Evolutionary conservation across 2,888 invertebrate genomes (phyloP), one percentile per base, ranked within the genome.

Genomic region (Ichneumoninae sp.): DNA sequence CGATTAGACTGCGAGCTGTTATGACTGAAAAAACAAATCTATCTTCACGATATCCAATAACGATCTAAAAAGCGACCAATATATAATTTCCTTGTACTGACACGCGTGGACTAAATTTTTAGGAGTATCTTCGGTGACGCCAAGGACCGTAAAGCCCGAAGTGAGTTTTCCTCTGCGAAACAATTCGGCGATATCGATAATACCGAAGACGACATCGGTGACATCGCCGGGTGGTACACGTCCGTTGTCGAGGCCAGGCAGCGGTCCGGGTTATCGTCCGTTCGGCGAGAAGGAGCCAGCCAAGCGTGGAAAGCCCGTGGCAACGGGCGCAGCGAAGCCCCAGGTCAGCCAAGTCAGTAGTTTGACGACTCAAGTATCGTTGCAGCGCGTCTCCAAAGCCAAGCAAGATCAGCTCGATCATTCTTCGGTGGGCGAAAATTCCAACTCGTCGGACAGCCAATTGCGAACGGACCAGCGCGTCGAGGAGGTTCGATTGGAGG

Each of bases 131-230:
- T 87, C 90, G 26, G 88, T 90, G 52, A 74, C 88, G 3, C 91
- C 89, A 71, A 89, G 92, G 77, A 89, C 86, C 80, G 85, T 90
- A 0, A 92, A 92, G 71, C 87, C 91, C 40, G 93, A 93, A 52
- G 91, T 94, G 54, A 90, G 92, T 19, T 93, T 94, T 77, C 93
- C 93, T 3, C 85, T 94, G 50, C 91, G 94, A 77, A 94, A 94
- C 87, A 94, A 94, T 86, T 92, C 94, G 19, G 94, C 93, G 16
- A 94, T 94, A 82, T 94, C 94, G 33, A 94, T 94, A 85, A 94
- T 94, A 84, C 94, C 94, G 30, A 93, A 93, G 87, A 89, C 92
- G 5, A 90, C 92, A 3, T 79, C 89, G 10, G 91, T 90, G 10
- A 88, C 87, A 47, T 85, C 88, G 6, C 86, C 88, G 30, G 83